Conservation (phyloP, 1,140 invertebrate species). For the Drosophila melanogaster region Release_6_plus_ISO1_MT NT_037436.4:21876001-21876500, state of each 20-base stretch:
- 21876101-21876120: conserved; percentile 41
- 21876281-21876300: no score
- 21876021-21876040: conserved; percentile 47
- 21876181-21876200: not conserved
- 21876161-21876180: no score
- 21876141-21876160: conserved; percentile 1
- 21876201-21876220: conserved; percentile 13
- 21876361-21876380: no score
- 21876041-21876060: conserved; percentile 49
- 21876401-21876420: no score
- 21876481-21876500: conserved; percentile 46
- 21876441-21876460: conserved; percentile 20
- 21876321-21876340: no score
- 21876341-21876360: no score
- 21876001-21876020: conserved; percentile 69
- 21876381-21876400: no score
- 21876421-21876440: not conserved
- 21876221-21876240: not conserved
- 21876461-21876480: conserved; percentile 15
- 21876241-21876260: not conserved
- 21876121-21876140: conserved; percentile 31
- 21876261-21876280: no score
- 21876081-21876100: conserved; percentile 49
- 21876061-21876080: conserved; percentile 46
- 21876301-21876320: no score